These are phyloP conservation scores for Xestobium rufovillosum DNA, from an alignment of 2,888 invertebrate genomes.

Conservation along the genomic window DNA sequence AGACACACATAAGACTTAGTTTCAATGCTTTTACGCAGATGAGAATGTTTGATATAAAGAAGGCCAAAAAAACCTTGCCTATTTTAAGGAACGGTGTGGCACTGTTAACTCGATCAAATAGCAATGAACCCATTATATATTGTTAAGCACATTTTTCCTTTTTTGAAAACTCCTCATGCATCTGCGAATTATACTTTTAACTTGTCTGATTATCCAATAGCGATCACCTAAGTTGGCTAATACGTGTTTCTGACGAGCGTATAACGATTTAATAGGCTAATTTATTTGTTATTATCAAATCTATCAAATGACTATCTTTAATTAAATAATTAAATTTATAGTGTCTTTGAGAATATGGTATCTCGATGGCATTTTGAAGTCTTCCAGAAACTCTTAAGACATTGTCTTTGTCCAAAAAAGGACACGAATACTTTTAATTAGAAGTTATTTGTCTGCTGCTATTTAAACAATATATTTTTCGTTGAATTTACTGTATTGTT, in stretches of 20 bases:
- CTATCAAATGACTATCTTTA: conserved; percentile 14
- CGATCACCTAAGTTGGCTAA: conserved; percentile 11
- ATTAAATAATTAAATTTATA: conserved; percentile 17
- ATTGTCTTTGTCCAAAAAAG: conserved; percentile 12
- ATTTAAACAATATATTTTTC: no score
- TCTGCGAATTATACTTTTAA: conserved; percentile 15
- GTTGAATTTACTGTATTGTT: no score
- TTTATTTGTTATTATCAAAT: conserved; percentile 14
- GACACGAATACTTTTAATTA: conserved; percentile 10
- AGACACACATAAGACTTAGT: conserved; percentile 10
- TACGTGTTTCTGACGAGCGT: conserved; percentile 17
- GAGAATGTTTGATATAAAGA: conserved; percentile 10
- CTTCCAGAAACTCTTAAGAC: conserved; percentile 13
- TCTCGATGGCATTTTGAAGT: conserved; percentile 15
- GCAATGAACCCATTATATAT: conserved; percentile 17
- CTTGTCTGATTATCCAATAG: conserved; percentile 17
- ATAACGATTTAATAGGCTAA: conserved; percentile 12
- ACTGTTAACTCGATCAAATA: conserved; percentile 9
- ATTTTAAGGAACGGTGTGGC: conserved; percentile 9
- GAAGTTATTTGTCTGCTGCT: neutral
- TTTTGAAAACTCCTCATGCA: conserved; percentile 13
- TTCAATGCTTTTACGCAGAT: neutral
- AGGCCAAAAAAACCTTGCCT: conserved; percentile 14
- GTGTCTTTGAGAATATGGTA: conserved; percentile 15
- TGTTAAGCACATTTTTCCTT: conserved; percentile 10